Conservation (phyloP, 2,797 vertebrate species). For the Darevskia mixta region DNA sequence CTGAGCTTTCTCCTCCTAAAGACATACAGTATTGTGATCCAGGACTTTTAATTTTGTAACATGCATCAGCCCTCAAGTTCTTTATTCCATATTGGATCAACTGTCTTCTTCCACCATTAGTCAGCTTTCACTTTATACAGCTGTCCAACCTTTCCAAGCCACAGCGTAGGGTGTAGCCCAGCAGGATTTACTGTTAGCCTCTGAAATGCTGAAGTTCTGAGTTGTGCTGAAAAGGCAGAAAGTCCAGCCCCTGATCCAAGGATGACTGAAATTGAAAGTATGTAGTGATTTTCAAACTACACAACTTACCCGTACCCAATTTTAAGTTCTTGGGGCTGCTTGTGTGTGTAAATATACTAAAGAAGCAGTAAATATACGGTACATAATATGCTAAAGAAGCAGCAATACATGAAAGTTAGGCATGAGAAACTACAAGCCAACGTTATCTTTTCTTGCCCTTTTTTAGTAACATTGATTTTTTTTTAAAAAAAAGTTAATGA, state of each 20-base stretch:
- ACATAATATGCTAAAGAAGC: neutral
- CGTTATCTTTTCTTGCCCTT: neutral
- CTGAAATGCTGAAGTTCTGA: neutral
- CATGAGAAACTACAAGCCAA: neutral
- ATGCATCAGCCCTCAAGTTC: neutral
- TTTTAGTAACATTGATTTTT: neutral
- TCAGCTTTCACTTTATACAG: neutral
- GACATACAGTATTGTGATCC: neutral
- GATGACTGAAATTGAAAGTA: neutral
- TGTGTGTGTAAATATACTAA: neutral
- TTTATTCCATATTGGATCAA: neutral
- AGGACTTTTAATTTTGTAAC: neutral
- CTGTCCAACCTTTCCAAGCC: neutral
- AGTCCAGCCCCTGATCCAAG: neutral
- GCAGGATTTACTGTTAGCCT: neutral
- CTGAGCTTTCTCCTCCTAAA: neutral
- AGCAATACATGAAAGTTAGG: neutral
- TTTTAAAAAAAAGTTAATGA: constrained; percentile 57
- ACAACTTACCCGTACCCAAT: neutral
- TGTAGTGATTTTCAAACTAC: neutral
- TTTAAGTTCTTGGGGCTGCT: neutral
- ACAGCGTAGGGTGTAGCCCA: neutral
- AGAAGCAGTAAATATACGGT: neutral
- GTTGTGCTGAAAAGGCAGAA: neutral
- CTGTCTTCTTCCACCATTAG: neutral